Evolutionary conservation across 2,888 invertebrate genomes (phyloP), one percentile per base, ranked within the genome.

Genomic region (Ephialtes manifestator): DNA sequence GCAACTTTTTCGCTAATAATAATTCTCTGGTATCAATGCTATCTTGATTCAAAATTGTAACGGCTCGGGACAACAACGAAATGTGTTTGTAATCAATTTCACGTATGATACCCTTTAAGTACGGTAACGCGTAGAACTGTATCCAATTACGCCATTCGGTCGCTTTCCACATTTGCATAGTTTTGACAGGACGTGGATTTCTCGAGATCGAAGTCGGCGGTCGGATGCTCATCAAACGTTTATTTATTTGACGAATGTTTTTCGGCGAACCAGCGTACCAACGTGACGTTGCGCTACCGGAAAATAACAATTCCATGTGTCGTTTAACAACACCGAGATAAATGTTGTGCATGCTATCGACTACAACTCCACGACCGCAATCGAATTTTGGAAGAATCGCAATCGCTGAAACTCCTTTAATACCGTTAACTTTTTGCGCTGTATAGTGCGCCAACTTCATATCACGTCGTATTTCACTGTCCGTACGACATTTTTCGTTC

Each of bases 111-210:
- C 46, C 81, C 39, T 80, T 53, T 35, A 86, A 74, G 74, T 83
- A 86, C 2, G 51, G 35, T 20, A 76, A 31, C 5, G 67, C 67
- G 31, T 83, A 83, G 39, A 81, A 83, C 20, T 77, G 51, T 10
- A 75, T 20, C 81, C 80, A 83, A 35, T 86, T 86, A 18, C 86
- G 63, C 83, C 80, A 83, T 67, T 85, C 85, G 8, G 80, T 67
- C n/a, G 85, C 85, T 72, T 86, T 86, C 83, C 83, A 86, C 46
- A 35, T 35, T 35, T 1, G 4, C 60, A 39, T 4, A 20, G 20
- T 63, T 10, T 43, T 18, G 46, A 83, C 65, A 8, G 68, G 65
- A 20, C 86, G 63, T 3, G 83, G 86, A 31, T 31, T 71, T 46
- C 83, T 46, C 10, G 83, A 77, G 55, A 83, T 80, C 11, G 31